Percentiles rank a stretch among this genome's conserved stretches.
Conservation (phyloP, 2,113 vertebrate genomes). For the Xiphias gladius region DNA sequence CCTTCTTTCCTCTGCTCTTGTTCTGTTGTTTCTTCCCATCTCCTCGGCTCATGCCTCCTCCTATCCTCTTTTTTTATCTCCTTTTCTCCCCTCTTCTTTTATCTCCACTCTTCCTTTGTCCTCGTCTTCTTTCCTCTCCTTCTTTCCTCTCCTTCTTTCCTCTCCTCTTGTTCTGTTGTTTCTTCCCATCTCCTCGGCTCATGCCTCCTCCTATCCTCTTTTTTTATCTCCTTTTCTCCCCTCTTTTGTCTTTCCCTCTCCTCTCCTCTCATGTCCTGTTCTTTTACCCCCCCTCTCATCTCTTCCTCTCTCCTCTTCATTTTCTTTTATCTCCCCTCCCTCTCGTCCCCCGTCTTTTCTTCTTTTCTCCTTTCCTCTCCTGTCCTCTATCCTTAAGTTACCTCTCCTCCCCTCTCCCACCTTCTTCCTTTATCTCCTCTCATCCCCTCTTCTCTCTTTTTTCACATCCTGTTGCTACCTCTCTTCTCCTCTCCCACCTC, state of each 20-base stretch:
- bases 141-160: not conserved
- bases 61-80: too few species aligned
- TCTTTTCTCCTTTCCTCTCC: not conserved
- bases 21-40: too few species aligned
- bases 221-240: too few species aligned
- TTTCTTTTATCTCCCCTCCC: not conserved
- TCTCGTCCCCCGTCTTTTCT: too few species aligned
- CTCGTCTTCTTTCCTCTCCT: not conserved
- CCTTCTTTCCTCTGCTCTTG: not conserved
- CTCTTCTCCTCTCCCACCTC: not conserved
- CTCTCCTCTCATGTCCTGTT: not conserved
- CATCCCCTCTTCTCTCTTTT: not conserved
- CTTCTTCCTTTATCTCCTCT: not conserved
- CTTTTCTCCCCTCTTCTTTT: not conserved
- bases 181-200: not conserved
- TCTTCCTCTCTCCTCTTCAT: too few species aligned
- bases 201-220: too few species aligned
- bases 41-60: too few species aligned
- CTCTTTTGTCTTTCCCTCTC: too few species aligned
- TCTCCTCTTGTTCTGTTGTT: not conserved
- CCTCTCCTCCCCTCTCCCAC: not conserved
- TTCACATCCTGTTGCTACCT: not conserved
- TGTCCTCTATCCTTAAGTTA: too few species aligned
- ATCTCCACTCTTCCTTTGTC: too few species aligned
- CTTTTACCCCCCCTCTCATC: too few species aligned